Percentiles rank a stretch among this genome's conserved stretches.
Evolutionary conservation across 2,797 vertebrate species (phyloP).

Genomic region (Cirrhinus mrigala): DNA sequence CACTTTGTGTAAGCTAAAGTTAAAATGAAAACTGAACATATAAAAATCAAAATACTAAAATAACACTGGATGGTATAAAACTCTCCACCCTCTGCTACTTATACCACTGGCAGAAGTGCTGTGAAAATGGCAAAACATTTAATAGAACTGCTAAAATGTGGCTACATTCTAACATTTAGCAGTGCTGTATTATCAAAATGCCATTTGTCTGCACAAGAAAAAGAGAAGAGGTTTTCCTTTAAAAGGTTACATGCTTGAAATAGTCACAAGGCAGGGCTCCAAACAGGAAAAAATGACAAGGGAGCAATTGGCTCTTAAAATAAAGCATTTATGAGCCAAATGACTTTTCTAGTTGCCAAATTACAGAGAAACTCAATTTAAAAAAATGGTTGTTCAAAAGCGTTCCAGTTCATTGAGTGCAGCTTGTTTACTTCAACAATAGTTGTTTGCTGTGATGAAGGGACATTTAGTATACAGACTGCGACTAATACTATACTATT

Average conservation of each 20-base stretch:
- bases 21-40: background rate
- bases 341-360: conserved; percentile 8
- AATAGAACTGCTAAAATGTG: background rate
- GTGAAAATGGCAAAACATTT: background rate
- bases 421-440: conserved; percentile 8
- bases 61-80: background rate
- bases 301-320: background rate
- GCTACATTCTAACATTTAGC: background rate
- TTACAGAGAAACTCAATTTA: background rate
- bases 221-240: background rate
- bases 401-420: background rate
- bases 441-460: background rate
- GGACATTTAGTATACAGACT: background rate
- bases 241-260: background rate
- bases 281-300: background rate
- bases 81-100: background rate
- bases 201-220: background rate
- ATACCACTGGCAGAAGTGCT: background rate
- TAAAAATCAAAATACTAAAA: background rate
- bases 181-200: background rate
- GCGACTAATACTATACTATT: background rate
- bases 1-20: background rate
- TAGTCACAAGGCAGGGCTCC: background rate
- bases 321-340: background rate
- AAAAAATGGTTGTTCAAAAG: conserved; percentile 6